phyloP scores from a whole-genome alignment of 2,113 vertebrate genomes.

The Lichenostomus cassidix region DNA sequence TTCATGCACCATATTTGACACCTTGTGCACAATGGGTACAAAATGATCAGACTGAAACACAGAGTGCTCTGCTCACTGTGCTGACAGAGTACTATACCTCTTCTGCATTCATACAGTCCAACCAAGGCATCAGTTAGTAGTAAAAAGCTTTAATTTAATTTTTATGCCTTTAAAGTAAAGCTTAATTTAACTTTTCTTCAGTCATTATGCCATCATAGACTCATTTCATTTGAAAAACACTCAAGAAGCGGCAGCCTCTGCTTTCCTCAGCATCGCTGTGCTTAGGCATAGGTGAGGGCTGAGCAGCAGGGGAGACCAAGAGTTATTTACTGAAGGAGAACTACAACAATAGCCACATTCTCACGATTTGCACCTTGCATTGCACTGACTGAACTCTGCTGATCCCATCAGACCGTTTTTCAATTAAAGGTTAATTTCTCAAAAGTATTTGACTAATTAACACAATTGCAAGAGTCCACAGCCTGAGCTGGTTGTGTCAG shows the following conservation, averaged over 20 bases:
- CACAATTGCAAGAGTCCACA: background rate
- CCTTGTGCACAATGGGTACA: background rate
- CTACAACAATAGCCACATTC: accelerated
- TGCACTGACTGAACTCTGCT: background rate
- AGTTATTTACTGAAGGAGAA: background rate
- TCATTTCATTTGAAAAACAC: background rate
- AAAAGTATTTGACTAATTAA: background rate
- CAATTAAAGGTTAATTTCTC: background rate
- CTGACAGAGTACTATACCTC: background rate
- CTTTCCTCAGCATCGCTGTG: background rate
- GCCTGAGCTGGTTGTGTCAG: background rate
- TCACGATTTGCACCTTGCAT: background rate
- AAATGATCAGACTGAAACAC: background rate
- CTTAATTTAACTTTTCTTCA: background rate
- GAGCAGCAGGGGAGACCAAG: background rate
- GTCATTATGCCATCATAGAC: background rate
- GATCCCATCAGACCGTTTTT: background rate
- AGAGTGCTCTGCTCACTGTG: background rate
- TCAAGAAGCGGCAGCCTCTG: background rate
- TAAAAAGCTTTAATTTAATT: background rate
- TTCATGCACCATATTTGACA: background rate
- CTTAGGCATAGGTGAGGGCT: background rate
- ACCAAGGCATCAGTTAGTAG: background rate
- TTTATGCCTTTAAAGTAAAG: background rate
- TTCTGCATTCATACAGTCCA: background rate